Evolutionary conservation across 2,888 invertebrate species (phyloP).

Genomic region (Lepetodrilus schrolli): DNA sequence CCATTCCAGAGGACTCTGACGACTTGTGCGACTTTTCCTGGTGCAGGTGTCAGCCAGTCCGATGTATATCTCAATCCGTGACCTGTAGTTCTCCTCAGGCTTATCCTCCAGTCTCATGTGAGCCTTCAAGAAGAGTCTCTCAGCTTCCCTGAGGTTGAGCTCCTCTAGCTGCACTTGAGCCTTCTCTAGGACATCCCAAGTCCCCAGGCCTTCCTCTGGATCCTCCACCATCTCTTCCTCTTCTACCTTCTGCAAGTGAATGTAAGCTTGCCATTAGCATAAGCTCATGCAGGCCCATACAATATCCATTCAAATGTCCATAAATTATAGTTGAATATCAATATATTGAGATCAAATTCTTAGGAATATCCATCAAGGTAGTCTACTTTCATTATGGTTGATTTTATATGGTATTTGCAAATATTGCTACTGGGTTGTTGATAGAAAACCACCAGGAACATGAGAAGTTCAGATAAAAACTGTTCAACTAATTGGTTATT

Average conservation of each 20-base stretch:
- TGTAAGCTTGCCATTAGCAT: background rate
- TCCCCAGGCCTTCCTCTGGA: slow-evolving; percentile 36
- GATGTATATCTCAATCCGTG: slow-evolving; percentile 57
- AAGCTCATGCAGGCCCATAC: too few species aligned
- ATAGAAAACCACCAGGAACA: too few species aligned
- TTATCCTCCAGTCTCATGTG: slow-evolving; percentile 58
- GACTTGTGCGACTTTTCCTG: slow-evolving; percentile 58
- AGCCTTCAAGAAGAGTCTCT: slow-evolving; percentile 58
- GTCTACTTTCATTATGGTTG: too few species aligned
- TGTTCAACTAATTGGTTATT: too few species aligned
- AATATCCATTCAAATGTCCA: too few species aligned
- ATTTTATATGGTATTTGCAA: too few species aligned
- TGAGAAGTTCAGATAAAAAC: too few species aligned
- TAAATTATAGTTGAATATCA: too few species aligned
- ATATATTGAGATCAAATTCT: too few species aligned
- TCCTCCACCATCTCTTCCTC: slow-evolving; percentile 37
- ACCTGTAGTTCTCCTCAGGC: slow-evolving; percentile 53
- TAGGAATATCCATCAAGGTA: too few species aligned
- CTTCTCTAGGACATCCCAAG: slow-evolving; percentile 39
- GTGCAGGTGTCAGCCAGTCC: slow-evolving; percentile 67
- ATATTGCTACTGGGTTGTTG: too few species aligned
- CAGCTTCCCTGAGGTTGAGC: slow-evolving; percentile 57
- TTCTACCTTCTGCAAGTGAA: slow-evolving; percentile 30
- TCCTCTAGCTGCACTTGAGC: slow-evolving; percentile 42
- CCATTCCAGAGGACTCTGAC: slow-evolving; percentile 67